phyloP scores from a whole-genome alignment of 2,888 invertebrate genomes.

The Mesopsocus fuscifrons region DNA sequence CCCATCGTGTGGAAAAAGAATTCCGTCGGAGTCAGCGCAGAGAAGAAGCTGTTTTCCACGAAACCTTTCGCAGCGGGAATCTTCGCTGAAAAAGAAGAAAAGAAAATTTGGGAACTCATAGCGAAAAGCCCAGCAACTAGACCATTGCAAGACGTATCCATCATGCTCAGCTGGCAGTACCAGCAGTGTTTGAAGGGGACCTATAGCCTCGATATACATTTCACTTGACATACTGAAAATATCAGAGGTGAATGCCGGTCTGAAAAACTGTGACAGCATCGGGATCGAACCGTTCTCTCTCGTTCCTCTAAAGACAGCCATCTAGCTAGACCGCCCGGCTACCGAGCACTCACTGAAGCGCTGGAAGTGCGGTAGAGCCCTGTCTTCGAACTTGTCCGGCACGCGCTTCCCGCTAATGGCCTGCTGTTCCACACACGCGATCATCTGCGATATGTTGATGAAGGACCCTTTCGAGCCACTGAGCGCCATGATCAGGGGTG shows the following conservation, averaged over 20 bases:
- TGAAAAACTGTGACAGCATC: no score
- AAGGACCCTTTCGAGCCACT: slow-evolving; percentile 97
- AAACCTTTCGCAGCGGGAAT: slow-evolving; percentile 94
- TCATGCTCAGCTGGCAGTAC: no score
- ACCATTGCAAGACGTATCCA: no score
- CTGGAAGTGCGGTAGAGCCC: slow-evolving; percentile 88
- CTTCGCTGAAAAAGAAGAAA: slow-evolving; percentile 27
- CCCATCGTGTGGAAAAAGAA: slow-evolving; percentile 99
- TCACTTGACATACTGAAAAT: no score
- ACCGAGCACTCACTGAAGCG: no score
- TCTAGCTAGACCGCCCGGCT: no score
- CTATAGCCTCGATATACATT: no score
- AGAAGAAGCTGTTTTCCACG: slow-evolving; percentile 94
- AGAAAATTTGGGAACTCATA: slow-evolving; percentile 12
- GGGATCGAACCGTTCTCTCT: no score
- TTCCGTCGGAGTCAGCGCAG: slow-evolving; percentile 91
- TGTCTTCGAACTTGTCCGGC: slow-evolving; percentile 89
- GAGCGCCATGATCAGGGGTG: slow-evolving; percentile 93
- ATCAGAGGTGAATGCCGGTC: no score
- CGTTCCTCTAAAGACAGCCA: no score
- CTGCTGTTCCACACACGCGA: slow-evolving; percentile 98
- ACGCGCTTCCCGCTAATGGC: slow-evolving; percentile 94
- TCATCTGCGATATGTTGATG: slow-evolving; percentile 99
- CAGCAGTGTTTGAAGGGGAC: no score
- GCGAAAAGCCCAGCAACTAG: slow-evolving; percentile 22